phyloP scores from a whole-genome alignment of 2,113 vertebrate genomes.

The Reinhardtius hippoglossoides region DNA sequence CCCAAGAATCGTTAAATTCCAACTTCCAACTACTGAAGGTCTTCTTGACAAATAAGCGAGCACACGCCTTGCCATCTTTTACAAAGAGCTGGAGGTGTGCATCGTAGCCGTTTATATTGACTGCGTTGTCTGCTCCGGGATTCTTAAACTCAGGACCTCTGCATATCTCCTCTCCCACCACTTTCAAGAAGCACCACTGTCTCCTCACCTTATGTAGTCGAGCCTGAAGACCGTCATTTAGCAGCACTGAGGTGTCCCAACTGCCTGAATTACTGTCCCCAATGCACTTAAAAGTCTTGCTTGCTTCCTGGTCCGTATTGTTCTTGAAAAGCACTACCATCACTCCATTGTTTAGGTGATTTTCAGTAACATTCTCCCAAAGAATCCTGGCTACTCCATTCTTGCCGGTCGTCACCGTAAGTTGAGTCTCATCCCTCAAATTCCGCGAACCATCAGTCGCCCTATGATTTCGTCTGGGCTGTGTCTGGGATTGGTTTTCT shows the following conservation, averaged over 20 bases:
- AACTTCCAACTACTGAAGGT: slow-evolving; percentile 41
- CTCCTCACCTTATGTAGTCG: slow-evolving; percentile 42
- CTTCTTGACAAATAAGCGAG: slow-evolving; percentile 48
- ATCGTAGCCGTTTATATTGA: slow-evolving; percentile 20
- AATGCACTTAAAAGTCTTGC: slow-evolving; percentile 11
- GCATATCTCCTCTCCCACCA: slow-evolving; percentile 40
- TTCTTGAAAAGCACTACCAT: slow-evolving; percentile 42
- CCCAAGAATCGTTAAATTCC: slow-evolving; percentile 48
- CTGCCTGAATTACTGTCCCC: neutral
- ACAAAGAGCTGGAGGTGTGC: slow-evolving; percentile 57
- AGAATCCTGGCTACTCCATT: slow-evolving; percentile 51
- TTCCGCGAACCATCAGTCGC: too few species aligned
- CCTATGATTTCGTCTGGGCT: neutral
- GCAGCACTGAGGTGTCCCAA: slow-evolving; percentile 45
- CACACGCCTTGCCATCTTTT: slow-evolving; percentile 65
- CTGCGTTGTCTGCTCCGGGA: neutral
- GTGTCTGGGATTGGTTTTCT: neutral
- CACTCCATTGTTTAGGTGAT: neutral
- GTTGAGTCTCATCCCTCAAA: neutral
- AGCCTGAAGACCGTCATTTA: slow-evolving; percentile 58
- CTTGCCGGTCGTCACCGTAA: slow-evolving; percentile 34
- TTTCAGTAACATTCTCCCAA: slow-evolving; percentile 34
- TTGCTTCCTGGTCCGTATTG: neutral
- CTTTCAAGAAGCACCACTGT: slow-evolving; percentile 43
- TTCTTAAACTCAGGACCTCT: slow-evolving; percentile 42